Conservation (phyloP, 2,113 vertebrate genomes). For the Cheirogaleus medius region DNA sequence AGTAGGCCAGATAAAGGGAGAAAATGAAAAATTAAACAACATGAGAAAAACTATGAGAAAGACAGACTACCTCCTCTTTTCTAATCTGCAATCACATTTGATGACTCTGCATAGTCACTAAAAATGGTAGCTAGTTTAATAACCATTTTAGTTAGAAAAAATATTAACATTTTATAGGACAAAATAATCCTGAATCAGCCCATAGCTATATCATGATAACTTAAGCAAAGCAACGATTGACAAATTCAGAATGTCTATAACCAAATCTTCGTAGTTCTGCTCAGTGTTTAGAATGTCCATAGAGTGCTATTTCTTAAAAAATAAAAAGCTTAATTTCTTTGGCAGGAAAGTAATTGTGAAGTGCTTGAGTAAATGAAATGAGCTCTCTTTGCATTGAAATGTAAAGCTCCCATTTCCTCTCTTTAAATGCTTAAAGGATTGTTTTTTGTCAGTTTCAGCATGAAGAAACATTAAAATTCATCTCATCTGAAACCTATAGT, state of each 20-base stretch:
- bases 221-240: background rate
- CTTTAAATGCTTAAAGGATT: slow-evolving; percentile 79
- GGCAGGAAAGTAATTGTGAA: slow-evolving; percentile 71
- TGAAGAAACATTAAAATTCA: slow-evolving; percentile 86
- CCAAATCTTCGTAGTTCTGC: background rate
- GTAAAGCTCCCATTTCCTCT: slow-evolving; percentile 75
- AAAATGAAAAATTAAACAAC: background rate
- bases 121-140: background rate
- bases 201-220: background rate
- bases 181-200: background rate
- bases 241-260: background rate
- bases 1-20: background rate
- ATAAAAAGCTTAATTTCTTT: slow-evolving; percentile 60
- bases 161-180: slow-evolving; percentile 16
- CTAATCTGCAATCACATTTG: background rate
- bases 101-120: background rate
- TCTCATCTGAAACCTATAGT: slow-evolving; percentile 83
- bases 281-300: background rate
- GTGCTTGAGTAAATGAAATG: slow-evolving; percentile 78
- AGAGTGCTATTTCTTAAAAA: background rate
- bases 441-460: slow-evolving; percentile 81
- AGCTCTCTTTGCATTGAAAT: slow-evolving; percentile 69
- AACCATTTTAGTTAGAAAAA: background rate
- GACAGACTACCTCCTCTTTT: background rate
- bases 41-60: background rate